A percentile compares a stretch with the other conserved stretches of the same genome.
Evolutionary conservation across 2,888 invertebrate genomes (phyloP).

Genomic region (Agriopis leucophaearia): DNA sequence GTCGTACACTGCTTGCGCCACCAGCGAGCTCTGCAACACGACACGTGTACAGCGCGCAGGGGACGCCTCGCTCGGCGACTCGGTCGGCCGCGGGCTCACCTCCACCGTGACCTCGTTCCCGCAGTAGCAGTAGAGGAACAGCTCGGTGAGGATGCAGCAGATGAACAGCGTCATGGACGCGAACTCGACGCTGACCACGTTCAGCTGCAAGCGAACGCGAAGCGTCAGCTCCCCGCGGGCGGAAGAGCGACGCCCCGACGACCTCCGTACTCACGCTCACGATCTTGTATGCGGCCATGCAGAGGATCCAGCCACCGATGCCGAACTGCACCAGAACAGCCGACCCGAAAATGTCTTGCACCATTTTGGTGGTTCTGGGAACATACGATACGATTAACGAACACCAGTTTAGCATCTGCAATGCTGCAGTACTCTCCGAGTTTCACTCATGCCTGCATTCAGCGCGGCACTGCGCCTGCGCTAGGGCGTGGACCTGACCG

Average conservation of each 20-base stretch:
- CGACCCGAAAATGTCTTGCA: constrained; percentile 71
- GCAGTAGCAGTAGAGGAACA: constrained; percentile 86
- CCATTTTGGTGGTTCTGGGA: constrained; percentile 58
- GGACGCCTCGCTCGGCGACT: not conserved
- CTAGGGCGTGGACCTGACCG: too few species aligned
- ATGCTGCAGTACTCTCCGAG: too few species aligned
- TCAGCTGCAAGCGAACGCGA: constrained; percentile 57
- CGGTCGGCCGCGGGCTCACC: constrained; percentile 60
- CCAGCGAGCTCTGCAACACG: constrained; percentile 69
- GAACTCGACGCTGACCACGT: constrained; percentile 74
- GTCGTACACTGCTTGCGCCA: constrained; percentile 73
- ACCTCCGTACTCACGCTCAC: constrained; percentile 65
- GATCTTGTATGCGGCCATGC: constrained; percentile 79
- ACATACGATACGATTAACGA: not conserved
- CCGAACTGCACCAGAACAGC: constrained; percentile 76
- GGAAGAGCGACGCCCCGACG: not conserved
- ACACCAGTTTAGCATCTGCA: not conserved
- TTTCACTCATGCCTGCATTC: not conserved
- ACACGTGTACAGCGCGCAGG: not conserved
- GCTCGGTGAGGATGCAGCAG: constrained; percentile 83
- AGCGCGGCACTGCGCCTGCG: not conserved
- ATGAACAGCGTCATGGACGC: constrained; percentile 84
- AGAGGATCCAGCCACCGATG: constrained; percentile 79
- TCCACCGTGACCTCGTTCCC: constrained; percentile 85
- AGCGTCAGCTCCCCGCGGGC: not conserved